Base-by-base conservation (phyloP, 2,797 vertebrate species). In the Urophycis tenuis region DNA sequence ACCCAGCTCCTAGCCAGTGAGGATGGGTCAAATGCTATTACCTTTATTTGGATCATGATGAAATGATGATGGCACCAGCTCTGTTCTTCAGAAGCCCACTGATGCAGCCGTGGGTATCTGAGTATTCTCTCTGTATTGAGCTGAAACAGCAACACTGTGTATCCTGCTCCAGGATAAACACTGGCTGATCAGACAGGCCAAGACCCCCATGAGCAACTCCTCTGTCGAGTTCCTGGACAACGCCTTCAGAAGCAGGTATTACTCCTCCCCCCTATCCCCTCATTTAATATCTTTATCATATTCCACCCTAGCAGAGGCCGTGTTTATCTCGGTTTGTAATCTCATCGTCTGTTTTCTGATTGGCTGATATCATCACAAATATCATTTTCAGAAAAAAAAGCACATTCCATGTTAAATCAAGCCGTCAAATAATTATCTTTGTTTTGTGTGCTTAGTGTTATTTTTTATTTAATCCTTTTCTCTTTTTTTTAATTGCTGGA, bases 101-200 rank as follows among this genome's bases (percentile, higher is more conserved):
- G 15, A 22, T 49, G 22, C 22, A 8, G 8, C 53, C 9, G 53
- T 2, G 22, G 25, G 53, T 60, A 9, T 60, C 25, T 60, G 53
- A 25, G 8, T 67, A 49, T 49, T 49, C 17, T 11, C 5, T 67
- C 25, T 11, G 14, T 9, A 67, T 67, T 67, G n/a, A 29, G 19
- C 41, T 49, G 2, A 49, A 49, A 49, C 41, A 19, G 14, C 14
- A 49, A 8, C 22, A 29, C 5, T 67, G 60, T 29, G 29, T 67
- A 10, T 2, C 81, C 25, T 77, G 11, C 60, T 11, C 64, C 87
- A 99, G 97, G 95, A 98, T 90, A 99, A 99, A 89, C 97, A 99
- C 89, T 99, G 97, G 97, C 86, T 99, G 86, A 99, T 99, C 89
- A 89, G 97, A 85, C 97, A 99, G 91, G 97, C 97, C 34, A 98